Evolutionary conservation across 2,797 vertebrate species (phyloP), one percentile per base, ranked within the genome.

Genomic region (Numenius phaeopus): DNA sequence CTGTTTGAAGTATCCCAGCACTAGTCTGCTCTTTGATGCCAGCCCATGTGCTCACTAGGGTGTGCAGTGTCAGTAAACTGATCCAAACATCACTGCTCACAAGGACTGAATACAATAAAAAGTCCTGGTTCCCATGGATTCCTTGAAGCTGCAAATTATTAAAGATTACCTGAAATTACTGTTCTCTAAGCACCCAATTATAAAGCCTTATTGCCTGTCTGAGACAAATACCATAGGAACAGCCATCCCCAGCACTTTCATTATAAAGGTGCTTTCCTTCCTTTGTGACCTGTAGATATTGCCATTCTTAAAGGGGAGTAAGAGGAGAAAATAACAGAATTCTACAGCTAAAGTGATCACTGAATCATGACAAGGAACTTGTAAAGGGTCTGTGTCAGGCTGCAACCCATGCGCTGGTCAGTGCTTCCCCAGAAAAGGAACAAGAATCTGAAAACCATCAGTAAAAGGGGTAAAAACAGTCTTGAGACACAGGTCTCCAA

Each of bases 11-110:
- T 97, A 90, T 96, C 98, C 95, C 97, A 98, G 98, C 97, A 97
- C 98, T 49, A 76, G 59, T 34, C 67, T 54, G 66, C 27, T 62
- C 98, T 99, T 98, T 98, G 98, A 98, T 98, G 98, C 97, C 61
- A 40, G 91, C 72, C 91, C 71, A 83, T 93, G 97, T 98, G 98
- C 97, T 98, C 98, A 98, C 96, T 96, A 83, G 98, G 98, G 98
- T 98, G 98, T 98, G 98, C 98, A 98, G 87, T 95, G 97, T 98
- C 97, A 96, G 98, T 97, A 99, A 99, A 97, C 92, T 52, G 97
- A 98, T 98, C 98, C 94, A 76, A 91, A 96, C 84, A 91, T 81
- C 62, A 95, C 98, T 97, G 96, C 97, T 93, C 98, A 97, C 97
- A 91, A 94, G 96, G 97, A 64, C 95, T 87, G 84, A 78, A 44